Conservation (phyloP, 1,140 invertebrate species). For the Latrodectus geometricus region DNA sequence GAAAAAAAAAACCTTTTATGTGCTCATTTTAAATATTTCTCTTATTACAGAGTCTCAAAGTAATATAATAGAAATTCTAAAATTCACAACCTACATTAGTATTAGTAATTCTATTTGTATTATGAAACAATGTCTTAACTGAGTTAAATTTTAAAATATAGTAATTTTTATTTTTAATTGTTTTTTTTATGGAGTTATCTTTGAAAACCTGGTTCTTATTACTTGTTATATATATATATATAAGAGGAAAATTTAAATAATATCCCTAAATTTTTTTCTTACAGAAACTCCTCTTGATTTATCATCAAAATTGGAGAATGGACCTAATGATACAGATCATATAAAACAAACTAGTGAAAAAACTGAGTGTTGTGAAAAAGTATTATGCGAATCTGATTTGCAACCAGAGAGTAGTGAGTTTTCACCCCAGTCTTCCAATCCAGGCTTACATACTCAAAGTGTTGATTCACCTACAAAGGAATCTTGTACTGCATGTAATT, state of each 20-base stretch:
- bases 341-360: not conserved
- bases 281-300: conserved; percentile 47
- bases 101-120: too few relatives aligned
- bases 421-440: conserved; percentile 55
- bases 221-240: too few relatives aligned
- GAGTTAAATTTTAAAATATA: too few relatives aligned
- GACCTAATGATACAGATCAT: not conserved
- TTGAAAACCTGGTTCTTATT: too few relatives aligned
- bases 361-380: not conserved
- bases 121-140: too few relatives aligned
- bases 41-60: too few relatives aligned
- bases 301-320: conserved; percentile 31
- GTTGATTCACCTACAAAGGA: conserved; percentile 24
- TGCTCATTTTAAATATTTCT: too few relatives aligned
- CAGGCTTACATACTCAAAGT: conserved; percentile 1
- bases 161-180: too few relatives aligned
- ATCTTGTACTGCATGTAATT: conserved; percentile 24
- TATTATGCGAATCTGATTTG: conserved; percentile 21
- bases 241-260: not conserved
- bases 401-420: conserved; percentile 26
- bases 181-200: too few relatives aligned
- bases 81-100: too few relatives aligned
- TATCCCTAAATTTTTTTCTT: not conserved
- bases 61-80: too few relatives aligned
- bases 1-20: too few relatives aligned